Conservation (phyloP, 2,888 invertebrate genomes). For the Acanthopleura granulata region DNA sequence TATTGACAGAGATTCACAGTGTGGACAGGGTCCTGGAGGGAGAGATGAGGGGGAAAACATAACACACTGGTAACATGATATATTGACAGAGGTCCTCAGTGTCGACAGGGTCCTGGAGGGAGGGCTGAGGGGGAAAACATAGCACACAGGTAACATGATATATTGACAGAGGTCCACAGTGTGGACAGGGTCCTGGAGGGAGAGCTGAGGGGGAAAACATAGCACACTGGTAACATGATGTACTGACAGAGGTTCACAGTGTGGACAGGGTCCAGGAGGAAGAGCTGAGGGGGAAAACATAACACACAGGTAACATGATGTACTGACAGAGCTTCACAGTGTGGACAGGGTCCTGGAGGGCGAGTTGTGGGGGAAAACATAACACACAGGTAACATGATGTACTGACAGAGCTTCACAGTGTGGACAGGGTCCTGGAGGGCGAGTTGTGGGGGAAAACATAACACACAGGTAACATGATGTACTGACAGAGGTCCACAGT, state of each 20-base stretch:
- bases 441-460: constrained; percentile 76
- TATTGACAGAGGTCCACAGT: constrained; percentile 77
- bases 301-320: too few species aligned
- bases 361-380: constrained; percentile 76
- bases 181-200: constrained; percentile 84
- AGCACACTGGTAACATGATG: too few species aligned
- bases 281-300: constrained; percentile 76
- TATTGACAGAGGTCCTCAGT: constrained; percentile 77
- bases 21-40: constrained; percentile 84
- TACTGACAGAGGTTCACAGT: constrained; percentile 77
- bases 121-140: constrained; percentile 76
- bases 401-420: constrained; percentile 77
- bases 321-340: constrained; percentile 77
- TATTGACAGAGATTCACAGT: constrained; percentile 77
- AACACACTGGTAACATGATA: too few species aligned
- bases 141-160: too few species aligned
- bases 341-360: constrained; percentile 84
- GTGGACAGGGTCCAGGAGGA: constrained; percentile 84
- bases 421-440: constrained; percentile 84
- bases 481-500: constrained; percentile 77
- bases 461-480: too few species aligned
- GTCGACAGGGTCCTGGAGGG: constrained; percentile 84
- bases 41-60: constrained; percentile 76
- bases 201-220: constrained; percentile 76
- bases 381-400: too few species aligned